Evolutionary conservation across 1,140 invertebrate genomes (phyloP).

Genomic region (Trigoniulus corallinus): DNA sequence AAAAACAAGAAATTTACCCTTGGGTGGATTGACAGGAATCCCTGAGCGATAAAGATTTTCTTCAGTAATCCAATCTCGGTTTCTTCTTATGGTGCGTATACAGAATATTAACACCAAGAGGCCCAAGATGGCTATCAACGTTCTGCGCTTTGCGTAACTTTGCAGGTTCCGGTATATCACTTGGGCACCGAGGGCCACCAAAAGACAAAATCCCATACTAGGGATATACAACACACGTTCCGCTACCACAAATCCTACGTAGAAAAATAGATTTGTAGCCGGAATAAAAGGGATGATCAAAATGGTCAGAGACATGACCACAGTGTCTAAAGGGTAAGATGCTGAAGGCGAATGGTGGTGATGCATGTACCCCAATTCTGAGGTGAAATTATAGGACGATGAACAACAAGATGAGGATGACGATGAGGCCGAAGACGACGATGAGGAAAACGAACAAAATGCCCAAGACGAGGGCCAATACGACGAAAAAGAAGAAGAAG

Average conservation of each 20-base stretch:
- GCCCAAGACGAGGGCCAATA: neutral
- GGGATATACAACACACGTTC: constrained; percentile 56
- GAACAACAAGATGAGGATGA: neutral
- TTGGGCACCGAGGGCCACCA: constrained; percentile 51
- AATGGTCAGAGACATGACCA: constrained; percentile 46
- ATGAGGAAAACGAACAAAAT: neutral
- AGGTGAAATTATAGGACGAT: neutral
- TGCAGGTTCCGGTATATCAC: constrained; percentile 15
- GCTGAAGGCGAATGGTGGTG: neutral
- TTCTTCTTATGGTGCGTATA: constrained; percentile 58
- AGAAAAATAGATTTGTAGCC: constrained; percentile 75
- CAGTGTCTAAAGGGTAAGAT: neutral
- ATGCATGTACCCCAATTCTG: neutral
- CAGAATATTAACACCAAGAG: constrained; percentile 45
- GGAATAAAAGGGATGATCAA: constrained; percentile 81
- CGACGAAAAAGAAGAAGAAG: neutral
- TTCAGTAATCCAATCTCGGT: constrained; percentile 81
- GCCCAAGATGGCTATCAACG: constrained; percentile 30
- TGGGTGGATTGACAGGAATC: constrained; percentile 84
- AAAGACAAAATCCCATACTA: constrained; percentile 83
- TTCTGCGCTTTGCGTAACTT: constrained; percentile 23
- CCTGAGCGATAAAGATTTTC: constrained; percentile 84
- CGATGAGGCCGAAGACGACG: neutral
- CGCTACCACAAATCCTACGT: constrained; percentile 92
- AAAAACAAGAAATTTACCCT: constrained; percentile 50